Evolutionary conservation across 2,888 invertebrate species (phyloP), one percentile per base, ranked within the genome.

Genomic region (Seira musarum): DNA sequence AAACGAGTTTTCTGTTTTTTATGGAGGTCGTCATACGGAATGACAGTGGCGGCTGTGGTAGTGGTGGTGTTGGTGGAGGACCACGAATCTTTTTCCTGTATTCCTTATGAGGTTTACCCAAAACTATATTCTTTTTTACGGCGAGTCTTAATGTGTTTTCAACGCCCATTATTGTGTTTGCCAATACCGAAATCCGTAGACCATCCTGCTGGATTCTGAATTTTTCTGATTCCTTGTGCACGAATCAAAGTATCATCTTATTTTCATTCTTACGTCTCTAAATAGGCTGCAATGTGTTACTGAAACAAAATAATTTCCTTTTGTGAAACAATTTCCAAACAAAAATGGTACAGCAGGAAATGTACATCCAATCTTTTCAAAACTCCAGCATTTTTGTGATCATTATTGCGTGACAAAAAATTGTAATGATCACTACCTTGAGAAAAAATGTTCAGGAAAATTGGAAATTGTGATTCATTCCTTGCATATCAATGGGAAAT

Each of bases 61-160:
- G 61, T 21, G 22, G 22, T 19, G 19, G 63, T 63, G 40, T 40
- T 40, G 6, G 63, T 10, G 63, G 63, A 63, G 63, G 63, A 63
- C 63, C 63, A 63, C 63, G 25, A 22, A 24, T 8, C 21, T 63
- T 24, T 63, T 60, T 60, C 60, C 19, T 22, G 13, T n/a, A n/a
- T n/a, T n/a, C n/a, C n/a, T n/a, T n/a, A n/a, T n/a, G n/a, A n/a
- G n/a, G n/a, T n/a, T n/a, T n/a, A n/a, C n/a, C n/a, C n/a, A n/a
- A n/a, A n/a, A n/a, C n/a, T n/a, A n/a, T n/a, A n/a, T n/a, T n/a
- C n/a, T n/a, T n/a, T n/a, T n/a, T n/a, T n/a, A n/a, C 60, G 8
- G 5, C 60, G 3, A 10, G 60, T 10, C 21, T 60, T 19, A 1
- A 60, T 60, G 1, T 2, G 19, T 22, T 60, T 60, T 60, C 19